phyloP scores from a whole-genome alignment of 2,797 vertebrate genomes.

The Tadarida brasiliensis region DNA sequence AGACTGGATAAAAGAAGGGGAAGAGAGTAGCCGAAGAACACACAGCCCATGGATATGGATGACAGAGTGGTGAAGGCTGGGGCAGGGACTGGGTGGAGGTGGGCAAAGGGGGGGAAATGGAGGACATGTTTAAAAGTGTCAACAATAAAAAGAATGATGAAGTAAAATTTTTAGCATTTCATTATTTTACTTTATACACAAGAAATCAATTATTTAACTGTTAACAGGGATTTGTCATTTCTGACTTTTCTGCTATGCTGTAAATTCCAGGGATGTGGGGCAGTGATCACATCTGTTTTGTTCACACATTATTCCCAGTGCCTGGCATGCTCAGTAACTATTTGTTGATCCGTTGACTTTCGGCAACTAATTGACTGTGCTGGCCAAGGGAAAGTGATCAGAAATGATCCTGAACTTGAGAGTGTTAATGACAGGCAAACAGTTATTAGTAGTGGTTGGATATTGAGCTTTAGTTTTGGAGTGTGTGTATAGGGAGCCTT shows the following conservation, averaged over 20 bases:
- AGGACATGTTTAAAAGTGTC: neutral
- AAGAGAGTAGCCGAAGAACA: neutral
- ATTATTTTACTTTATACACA: neutral
- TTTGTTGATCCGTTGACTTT: slow-evolving; percentile 47
- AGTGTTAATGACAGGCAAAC: neutral
- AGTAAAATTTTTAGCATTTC: neutral
- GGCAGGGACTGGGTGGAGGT: neutral
- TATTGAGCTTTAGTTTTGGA: neutral
- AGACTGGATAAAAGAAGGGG: neutral
- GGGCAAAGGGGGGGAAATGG: neutral
- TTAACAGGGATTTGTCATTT: neutral
- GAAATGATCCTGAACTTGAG: neutral
- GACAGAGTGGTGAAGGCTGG: neutral
- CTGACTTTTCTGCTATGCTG: neutral
- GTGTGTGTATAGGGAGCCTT: neutral
- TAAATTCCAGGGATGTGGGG: neutral
- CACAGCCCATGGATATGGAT: neutral
- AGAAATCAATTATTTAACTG: slow-evolving; percentile 39
- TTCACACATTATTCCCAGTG: slow-evolving; percentile 29
- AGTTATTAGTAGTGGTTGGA: neutral
- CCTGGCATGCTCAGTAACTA: neutral
- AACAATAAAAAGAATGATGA: neutral
- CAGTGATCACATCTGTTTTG: neutral
- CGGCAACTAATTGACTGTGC: neutral
- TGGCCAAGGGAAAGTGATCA: neutral